Evolutionary conservation across 1,140 invertebrate species (phyloP), one percentile per base, ranked within the genome.

Genomic region (Drosophila kurseongensis): DNA sequence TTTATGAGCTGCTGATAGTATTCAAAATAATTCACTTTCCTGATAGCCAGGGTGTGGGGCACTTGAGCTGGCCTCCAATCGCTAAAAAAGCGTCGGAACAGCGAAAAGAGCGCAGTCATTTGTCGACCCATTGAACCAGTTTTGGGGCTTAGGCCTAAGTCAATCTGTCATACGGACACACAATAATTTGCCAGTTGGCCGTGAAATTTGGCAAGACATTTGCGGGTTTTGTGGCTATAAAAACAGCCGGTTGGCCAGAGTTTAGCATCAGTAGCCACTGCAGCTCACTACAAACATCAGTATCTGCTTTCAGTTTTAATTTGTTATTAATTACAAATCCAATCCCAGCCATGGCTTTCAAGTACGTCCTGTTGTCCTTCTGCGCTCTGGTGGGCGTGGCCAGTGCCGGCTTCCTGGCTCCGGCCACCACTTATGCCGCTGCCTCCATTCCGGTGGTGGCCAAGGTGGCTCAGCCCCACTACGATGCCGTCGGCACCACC

Each of bases 401-500:
- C 74, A 92, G 90, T 18, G 93, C 93, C 55, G 93, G 93, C 18
- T 68, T 54, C 52, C 86, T 72, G 77, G 80, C 84, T 9, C 65
- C 86, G 5, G 73, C 78, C 16, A 79, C 75, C 32, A 78, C 68
- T 38, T 79, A 79, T 47, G 83, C 90, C n/a, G 72, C 72, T 13
- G 72, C 90, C 13, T 77, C 88, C 13, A 65, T 85, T 23, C 80
- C 91, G 2, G 78, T 86, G 50, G 80, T 93, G 4, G 61, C 92
- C 48, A 92, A 92, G 58, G 68, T 93, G 47, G 93, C 93, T 0
- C 85, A 93, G 55, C 92, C 93, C 0, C 89, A 92, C 35, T 93
- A 91, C 40, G 93, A 94, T 56, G 93, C 94, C 45, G 84, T 94
- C 18, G 94, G 94, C 36, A 80, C 93, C 38, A 92, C 94, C 36